These are phyloP conservation scores for Calameuta filiformis DNA, from an alignment of 2,888 invertebrate genomes.

Conservation along the genomic window DNA sequence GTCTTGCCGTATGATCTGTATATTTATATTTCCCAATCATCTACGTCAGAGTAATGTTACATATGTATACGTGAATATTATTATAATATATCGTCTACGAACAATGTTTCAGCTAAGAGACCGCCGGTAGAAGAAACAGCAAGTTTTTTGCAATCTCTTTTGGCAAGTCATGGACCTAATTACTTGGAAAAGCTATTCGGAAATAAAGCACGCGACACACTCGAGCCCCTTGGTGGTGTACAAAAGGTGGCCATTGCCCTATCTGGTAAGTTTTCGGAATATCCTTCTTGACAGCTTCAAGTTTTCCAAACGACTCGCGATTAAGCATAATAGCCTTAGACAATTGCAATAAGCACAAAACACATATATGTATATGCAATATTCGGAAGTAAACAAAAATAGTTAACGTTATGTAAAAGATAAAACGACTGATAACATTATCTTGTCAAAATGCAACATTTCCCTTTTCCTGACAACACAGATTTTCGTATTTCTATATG, in stretches of 20 bases:
- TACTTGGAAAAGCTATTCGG: slow-evolving; percentile 97
- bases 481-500: no score
- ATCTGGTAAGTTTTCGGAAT: slow-evolving; percentile 74
- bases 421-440: no score
- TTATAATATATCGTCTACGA: background rate
- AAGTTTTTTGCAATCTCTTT: slow-evolving; percentile 91
- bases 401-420: no score
- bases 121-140: slow-evolving; percentile 98
- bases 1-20: background rate
- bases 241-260: slow-evolving; percentile 96
- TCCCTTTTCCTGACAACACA: no score
- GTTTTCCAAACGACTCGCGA: background rate
- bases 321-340: background rate
- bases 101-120: slow-evolving; percentile 79
- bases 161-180: slow-evolving; percentile 96
- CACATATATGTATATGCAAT: no score
- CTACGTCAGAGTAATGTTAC: background rate
- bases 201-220: slow-evolving; percentile 90
- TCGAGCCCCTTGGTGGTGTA: slow-evolving; percentile 92
- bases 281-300: background rate
- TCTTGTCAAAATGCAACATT: no score
- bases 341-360: no score
- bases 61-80: background rate
- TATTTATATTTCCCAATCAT: background rate
- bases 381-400: no score